Percentiles rank a stretch among this genome's conserved stretches.
These are phyloP conservation scores for Tortrix viridana DNA, from an alignment of 2,888 invertebrate genomes.

Conservation along the genomic window DNA sequence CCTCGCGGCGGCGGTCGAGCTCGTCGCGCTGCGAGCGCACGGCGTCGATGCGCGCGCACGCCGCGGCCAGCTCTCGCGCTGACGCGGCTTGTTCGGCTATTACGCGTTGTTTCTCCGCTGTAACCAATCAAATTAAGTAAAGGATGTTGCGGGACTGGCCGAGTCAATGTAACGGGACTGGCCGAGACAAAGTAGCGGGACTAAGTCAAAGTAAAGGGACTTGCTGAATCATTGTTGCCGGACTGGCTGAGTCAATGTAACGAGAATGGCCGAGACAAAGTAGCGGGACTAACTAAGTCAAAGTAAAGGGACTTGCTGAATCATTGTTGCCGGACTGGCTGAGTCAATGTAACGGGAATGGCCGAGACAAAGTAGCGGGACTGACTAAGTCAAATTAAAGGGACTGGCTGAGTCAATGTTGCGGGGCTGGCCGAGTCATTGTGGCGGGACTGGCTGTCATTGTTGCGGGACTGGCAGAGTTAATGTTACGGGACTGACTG, in stretches of 20 bases:
- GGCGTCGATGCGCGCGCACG: conserved; percentile 75
- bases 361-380: too few species aligned
- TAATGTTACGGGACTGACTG: too few species aligned
- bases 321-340: too few species aligned
- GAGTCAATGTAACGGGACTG: background rate
- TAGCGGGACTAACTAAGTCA: too few species aligned
- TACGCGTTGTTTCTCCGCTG: conserved; percentile 42
- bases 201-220: too few species aligned
- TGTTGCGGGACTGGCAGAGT: background rate
- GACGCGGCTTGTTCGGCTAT: conserved; percentile 52
- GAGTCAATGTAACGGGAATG: too few species aligned
- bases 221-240: too few species aligned
- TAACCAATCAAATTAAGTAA: conserved; percentile 33
- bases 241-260: too few species aligned
- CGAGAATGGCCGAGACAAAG: too few species aligned
- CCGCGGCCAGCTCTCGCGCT: conserved; percentile 57
- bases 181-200: too few species aligned
- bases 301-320: too few species aligned
- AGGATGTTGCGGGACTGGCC: background rate
- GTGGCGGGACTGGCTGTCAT: background rate
- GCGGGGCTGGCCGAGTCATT: background rate
- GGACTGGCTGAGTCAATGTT: background rate
- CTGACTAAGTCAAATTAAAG: too few species aligned
- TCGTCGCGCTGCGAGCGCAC: conserved; percentile 72
- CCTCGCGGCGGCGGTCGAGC: conserved; percentile 77